A percentile compares a stretch with the other conserved stretches of the same genome.
Conservation (phyloP, 2,888 invertebrate species). For the Palloptera scutellata region DNA sequence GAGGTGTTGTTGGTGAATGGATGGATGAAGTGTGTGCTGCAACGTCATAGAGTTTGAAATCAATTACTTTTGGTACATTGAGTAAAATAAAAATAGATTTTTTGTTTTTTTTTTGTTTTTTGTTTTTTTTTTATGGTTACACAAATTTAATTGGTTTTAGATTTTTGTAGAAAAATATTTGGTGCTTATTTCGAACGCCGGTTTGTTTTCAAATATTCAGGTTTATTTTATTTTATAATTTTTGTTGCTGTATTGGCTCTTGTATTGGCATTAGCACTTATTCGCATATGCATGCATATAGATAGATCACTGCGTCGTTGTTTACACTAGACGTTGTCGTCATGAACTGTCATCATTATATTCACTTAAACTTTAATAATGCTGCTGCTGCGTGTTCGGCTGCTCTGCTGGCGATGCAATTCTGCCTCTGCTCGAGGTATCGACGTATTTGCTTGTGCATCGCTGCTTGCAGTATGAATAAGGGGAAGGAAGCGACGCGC, state of each 20-base stretch:
- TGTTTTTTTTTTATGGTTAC: not conserved
- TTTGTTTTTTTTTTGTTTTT: too few relatives aligned
- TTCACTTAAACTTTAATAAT: conserved; percentile 47
- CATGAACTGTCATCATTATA: conserved; percentile 53
- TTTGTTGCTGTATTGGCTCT: not conserved
- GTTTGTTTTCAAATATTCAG: not conserved
- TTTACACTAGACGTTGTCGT: conserved; percentile 51
- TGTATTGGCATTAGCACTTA: not conserved
- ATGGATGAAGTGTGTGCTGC: too few relatives aligned
- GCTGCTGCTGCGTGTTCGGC: conserved; percentile 35
- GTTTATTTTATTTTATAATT: not conserved
- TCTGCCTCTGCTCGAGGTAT: not conserved
- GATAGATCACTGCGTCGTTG: conserved; percentile 30
- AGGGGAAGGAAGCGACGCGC: conserved; percentile 19
- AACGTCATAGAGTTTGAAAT: too few relatives aligned
- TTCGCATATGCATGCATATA: too few relatives aligned
- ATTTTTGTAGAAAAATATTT: conserved; percentile 5
- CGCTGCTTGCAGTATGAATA: too few relatives aligned
- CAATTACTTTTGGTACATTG: too few relatives aligned
- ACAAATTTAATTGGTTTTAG: conserved; percentile 9
- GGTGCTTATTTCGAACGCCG: too few relatives aligned
- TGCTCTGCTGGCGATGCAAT: not conserved
- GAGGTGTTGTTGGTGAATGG: too few relatives aligned
- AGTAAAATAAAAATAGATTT: too few relatives aligned
- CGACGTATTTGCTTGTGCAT: too few relatives aligned